phyloP scores from a whole-genome alignment of 2,888 invertebrate species.

The Heliconius ethilla region DNA sequence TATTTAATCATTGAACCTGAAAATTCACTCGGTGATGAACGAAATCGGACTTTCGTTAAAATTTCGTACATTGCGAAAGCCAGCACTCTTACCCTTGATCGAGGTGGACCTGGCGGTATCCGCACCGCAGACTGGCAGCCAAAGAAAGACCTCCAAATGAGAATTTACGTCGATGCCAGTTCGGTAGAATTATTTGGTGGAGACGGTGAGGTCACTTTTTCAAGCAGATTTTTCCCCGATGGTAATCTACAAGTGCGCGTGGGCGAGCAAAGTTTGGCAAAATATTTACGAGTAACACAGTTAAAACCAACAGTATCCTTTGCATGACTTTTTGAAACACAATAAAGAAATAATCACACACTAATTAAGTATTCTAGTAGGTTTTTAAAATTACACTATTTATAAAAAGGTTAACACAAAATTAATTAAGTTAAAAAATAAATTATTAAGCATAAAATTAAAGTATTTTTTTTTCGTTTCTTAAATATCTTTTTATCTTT shows the following conservation, averaged over 20 bases:
- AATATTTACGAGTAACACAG: conserved; percentile 8
- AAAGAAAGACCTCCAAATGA: conserved; percentile 48
- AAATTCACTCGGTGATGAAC: conserved; percentile 37
- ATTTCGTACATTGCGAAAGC: conserved; percentile 54
- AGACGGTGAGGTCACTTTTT: conserved; percentile 63
- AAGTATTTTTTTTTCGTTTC: background rate
- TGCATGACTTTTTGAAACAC: background rate
- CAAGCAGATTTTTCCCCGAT: conserved; percentile 63
- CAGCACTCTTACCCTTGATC: conserved; percentile 59
- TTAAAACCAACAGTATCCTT: background rate
- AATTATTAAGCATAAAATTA: conserved; percentile 4
- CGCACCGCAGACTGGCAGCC: conserved; percentile 64
- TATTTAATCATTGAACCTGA: conserved; percentile 56
- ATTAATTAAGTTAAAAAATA: background rate
- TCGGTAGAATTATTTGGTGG: conserved; percentile 65
- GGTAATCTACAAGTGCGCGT: conserved; percentile 39
- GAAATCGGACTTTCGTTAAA: conserved; percentile 46
- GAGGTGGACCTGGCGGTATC: conserved; percentile 63
- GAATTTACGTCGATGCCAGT: conserved; percentile 63
- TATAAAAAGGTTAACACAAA: background rate
- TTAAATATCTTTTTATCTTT: background rate
- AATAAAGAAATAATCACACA: background rate
- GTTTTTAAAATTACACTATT: background rate
- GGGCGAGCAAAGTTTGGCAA: background rate
- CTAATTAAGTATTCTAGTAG: background rate